Evolutionary conservation across 2,888 invertebrate species (phyloP), one percentile per base, ranked within the genome.

Genomic region (Spodoptera picta): DNA sequence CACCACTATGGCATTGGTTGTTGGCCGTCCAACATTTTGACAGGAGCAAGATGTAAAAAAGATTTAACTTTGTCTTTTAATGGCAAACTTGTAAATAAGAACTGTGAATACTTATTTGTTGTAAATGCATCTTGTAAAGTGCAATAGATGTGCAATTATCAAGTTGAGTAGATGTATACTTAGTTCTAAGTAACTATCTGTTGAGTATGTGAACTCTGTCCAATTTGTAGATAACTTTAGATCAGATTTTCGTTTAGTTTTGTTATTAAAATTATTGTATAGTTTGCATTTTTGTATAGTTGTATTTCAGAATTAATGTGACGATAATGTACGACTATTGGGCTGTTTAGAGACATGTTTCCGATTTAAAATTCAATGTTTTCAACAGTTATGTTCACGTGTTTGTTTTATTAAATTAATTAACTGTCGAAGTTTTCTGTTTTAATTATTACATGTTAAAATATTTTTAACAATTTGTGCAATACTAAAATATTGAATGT

Each of bases 41-140:
- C 7, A 45, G 14, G 42, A 41, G 45, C 19, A 59, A 46, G 49
- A 62, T 62, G 59, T 70, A 63, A 54, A 64, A 72, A 71, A 68
- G 23, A 53, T 68, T 56, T 36, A 43, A 64, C 54, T 45, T 31
- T 68, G 54, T 58, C 58, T 61, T 55, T 50, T 53, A 67, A 45
- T 10, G 67, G 50, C 56, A 68, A 73, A 68, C 65, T 71, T 89
- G 86, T 90, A 90, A 89, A 91, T 93, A 92, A 81, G 83, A 84
- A 82, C 61, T 93, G 93, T 94, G 91, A 92, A 94, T 93, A 73
- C 14, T 89, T 92, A 85, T 85, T 92, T 92, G 92, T 94, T 94
- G 93, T 94, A 94, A 92, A 92, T 92, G 92, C 92, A 91, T 92
- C 91, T 92, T 93, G 91, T 93, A 92, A 93, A 93, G 93, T 92